Percentiles rank a stretch among this genome's conserved stretches.
Evolutionary conservation across 2,888 invertebrate species (phyloP).

Genomic region (Flexamia atlantica): DNA sequence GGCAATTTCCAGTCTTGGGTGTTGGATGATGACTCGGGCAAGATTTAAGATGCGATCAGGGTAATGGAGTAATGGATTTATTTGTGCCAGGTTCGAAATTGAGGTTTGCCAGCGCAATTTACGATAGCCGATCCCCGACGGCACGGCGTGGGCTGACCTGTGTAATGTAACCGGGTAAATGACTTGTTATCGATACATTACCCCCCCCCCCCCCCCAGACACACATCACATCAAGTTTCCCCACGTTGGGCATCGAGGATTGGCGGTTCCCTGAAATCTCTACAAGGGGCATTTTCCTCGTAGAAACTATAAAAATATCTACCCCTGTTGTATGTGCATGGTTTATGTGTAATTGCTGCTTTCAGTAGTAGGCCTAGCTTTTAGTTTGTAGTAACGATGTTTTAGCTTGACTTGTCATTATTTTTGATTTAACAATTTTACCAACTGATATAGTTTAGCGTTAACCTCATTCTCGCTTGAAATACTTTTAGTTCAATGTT

Average conservation of each 20-base stretch:
- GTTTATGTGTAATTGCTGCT: too few relatives aligned
- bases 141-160: not conserved
- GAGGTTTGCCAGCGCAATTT: not conserved
- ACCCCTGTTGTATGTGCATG: too few relatives aligned
- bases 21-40: not conserved
- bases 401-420: too few relatives aligned
- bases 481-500: too few relatives aligned
- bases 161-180: conserved; percentile 18
- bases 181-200: conserved; percentile 43
- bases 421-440: too few relatives aligned
- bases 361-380: too few relatives aligned
- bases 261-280: not conserved
- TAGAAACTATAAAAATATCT: too few relatives aligned
- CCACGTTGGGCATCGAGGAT: not conserved
- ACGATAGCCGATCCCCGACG: not conserved
- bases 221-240: conserved; percentile 14
- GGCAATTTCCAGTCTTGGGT: too few relatives aligned
- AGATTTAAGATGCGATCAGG: conserved; percentile 1
- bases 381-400: too few relatives aligned
- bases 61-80: conserved; percentile 38
- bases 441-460: too few relatives aligned
- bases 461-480: too few relatives aligned
- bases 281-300: not conserved
- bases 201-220: not conserved
- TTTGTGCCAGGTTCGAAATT: conserved; percentile 19